A percentile compares a stretch with the other conserved stretches of the same genome.
Evolutionary conservation across 2,888 invertebrate species (phyloP).

Genomic region (Hermodice carunculata): DNA sequence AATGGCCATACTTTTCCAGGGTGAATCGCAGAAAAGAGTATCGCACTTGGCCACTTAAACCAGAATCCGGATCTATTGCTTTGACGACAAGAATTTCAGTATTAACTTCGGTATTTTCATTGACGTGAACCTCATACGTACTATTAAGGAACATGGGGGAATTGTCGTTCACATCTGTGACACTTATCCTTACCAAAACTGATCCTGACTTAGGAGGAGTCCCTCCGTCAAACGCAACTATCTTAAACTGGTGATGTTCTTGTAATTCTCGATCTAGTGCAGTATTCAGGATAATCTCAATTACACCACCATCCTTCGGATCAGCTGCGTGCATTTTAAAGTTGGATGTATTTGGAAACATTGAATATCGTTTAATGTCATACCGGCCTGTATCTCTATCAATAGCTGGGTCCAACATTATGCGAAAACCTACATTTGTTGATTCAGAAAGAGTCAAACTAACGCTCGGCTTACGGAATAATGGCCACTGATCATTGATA

Average conservation of each 20-base stretch:
- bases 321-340: too few species aligned
- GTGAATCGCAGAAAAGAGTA: conserved; percentile 16
- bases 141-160: conserved; percentile 13
- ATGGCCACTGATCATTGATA: too few species aligned
- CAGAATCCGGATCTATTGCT: conserved; percentile 25
- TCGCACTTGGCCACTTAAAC: conserved; percentile 15
- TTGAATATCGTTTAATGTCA: too few species aligned
- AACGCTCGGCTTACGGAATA: too few species aligned
- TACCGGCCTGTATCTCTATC: too few species aligned
- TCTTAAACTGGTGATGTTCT: conserved; percentile 3
- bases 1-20: neutral
- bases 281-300: conserved; percentile 11
- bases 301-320: too few species aligned
- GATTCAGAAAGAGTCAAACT: too few species aligned
- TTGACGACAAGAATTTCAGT: conserved; percentile 7
- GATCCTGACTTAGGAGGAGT: conserved; percentile 12
- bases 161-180: conserved; percentile 23
- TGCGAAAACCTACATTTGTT: too few species aligned
- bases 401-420: too few species aligned
- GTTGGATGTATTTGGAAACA: too few species aligned
- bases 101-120: neutral
- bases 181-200: conserved; percentile 8
- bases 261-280: conserved; percentile 23
- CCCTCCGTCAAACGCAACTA: conserved; percentile 18
- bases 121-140: conserved; percentile 7